A percentile compares a stretch with the other conserved stretches of the same genome.
Conservation (phyloP, 2,888 invertebrate genomes). For the Machimus atricapillus region DNA sequence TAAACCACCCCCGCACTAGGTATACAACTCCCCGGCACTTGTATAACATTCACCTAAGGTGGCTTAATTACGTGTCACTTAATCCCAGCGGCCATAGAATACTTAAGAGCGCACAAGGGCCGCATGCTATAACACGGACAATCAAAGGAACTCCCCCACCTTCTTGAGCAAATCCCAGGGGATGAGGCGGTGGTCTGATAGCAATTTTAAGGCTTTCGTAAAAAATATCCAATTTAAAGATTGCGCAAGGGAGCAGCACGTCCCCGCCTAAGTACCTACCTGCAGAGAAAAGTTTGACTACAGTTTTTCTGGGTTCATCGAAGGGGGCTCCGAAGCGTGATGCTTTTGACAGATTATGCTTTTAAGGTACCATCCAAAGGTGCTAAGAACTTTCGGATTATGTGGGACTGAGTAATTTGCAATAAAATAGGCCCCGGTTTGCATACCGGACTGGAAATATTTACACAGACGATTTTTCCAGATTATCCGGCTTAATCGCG, state of each 20-base stretch:
- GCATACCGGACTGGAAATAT: not conserved
- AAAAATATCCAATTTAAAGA: constrained; percentile 5
- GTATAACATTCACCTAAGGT: not conserved
- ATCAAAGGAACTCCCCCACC: not conserved
- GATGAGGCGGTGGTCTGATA: not conserved
- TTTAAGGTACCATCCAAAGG: not conserved
- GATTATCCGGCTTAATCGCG: not conserved
- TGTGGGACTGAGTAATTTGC: not conserved
- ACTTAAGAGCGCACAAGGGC: not conserved
- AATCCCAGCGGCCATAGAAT: constrained; percentile 9
- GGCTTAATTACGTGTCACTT: constrained; percentile 32
- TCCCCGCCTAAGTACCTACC: not conserved
- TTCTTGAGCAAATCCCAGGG: not conserved
- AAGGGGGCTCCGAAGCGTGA: not conserved
- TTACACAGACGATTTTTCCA: not conserved
- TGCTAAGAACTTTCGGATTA: not conserved
- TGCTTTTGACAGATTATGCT: not conserved
- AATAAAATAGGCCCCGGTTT: not conserved
- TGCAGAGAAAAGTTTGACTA: not conserved
- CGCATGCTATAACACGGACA: constrained; percentile 6
- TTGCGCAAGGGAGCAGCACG: not conserved
- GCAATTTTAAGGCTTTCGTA: not conserved
- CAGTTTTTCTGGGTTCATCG: not conserved
- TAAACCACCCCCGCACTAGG: not conserved
- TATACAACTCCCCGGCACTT: not conserved